These are phyloP conservation scores for Odontophorus gujanensis DNA, from an alignment of 2,113 vertebrate genomes.

Conservation along the genomic window DNA sequence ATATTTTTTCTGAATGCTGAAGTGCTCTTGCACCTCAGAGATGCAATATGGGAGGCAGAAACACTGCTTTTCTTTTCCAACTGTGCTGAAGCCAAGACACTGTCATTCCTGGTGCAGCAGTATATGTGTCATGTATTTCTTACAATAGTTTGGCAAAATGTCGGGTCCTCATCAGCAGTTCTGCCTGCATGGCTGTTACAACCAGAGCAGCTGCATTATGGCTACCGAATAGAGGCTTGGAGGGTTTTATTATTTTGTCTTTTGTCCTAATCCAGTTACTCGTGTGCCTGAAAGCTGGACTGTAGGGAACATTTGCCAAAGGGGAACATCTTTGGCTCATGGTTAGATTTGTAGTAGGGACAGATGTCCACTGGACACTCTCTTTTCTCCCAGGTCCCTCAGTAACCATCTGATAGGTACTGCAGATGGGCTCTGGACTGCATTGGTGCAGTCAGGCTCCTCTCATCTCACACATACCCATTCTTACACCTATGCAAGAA, in stretches of 20 bases:
- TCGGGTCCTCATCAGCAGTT: neutral
- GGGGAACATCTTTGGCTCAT: neutral
- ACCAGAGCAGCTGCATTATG: neutral
- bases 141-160: neutral
- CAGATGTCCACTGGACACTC: neutral
- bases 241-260: neutral
- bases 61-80: neutral
- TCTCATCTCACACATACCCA: neutral
- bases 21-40: neutral
- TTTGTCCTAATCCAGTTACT: neutral
- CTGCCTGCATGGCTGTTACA: fast-evolving
- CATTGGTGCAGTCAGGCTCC: fast-evolving
- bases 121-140: neutral
- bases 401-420: neutral
- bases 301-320: neutral
- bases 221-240: neutral
- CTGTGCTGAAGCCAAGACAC: neutral
- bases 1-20: neutral
- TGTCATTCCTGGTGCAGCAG: neutral
- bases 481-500: fast-evolving
- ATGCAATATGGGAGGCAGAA: neutral
- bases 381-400: neutral
- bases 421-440: neutral
- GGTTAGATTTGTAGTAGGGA: neutral
- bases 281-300: neutral